A percentile compares a stretch with the other conserved stretches of the same genome.
phyloP scores from a whole-genome alignment of 2,797 vertebrate genomes.

The Zenarchopterus dispar region DNA sequence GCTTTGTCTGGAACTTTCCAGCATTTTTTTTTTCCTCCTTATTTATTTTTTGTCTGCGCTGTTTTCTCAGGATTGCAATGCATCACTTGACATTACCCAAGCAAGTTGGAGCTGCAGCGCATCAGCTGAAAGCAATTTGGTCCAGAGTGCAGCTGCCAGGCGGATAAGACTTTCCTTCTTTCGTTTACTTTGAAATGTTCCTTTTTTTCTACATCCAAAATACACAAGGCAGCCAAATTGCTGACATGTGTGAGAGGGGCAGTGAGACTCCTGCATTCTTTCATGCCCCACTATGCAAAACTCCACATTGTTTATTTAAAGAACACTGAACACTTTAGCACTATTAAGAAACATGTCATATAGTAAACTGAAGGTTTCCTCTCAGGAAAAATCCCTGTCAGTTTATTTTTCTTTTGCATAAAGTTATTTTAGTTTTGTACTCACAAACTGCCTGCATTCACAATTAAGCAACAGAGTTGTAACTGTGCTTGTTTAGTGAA shows the following conservation, averaged over 20 bases:
- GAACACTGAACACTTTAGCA: slow-evolving; percentile 93
- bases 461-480: slow-evolving; percentile 71
- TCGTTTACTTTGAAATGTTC: slow-evolving; percentile 97
- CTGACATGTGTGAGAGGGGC: slow-evolving; percentile 94
- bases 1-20: slow-evolving; percentile 78
- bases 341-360: slow-evolving; percentile 94
- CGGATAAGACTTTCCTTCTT: slow-evolving; percentile 93
- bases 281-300: slow-evolving; percentile 92
- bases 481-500: slow-evolving; percentile 53
- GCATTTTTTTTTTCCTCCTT: slow-evolving; percentile 78
- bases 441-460: slow-evolving; percentile 81
- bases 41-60: slow-evolving; percentile 87
- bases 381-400: slow-evolving; percentile 85
- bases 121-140: slow-evolving; percentile 98
- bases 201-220: slow-evolving; percentile 91
- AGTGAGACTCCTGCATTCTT: slow-evolving; percentile 91
- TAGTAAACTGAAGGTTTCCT: slow-evolving; percentile 94
- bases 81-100: slow-evolving; percentile 91
- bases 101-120: slow-evolving; percentile 89
- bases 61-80: slow-evolving; percentile 87
- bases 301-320: slow-evolving; percentile 95
- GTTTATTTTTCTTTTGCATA: slow-evolving; percentile 87
- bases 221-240: slow-evolving; percentile 97
- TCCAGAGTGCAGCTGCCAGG: slow-evolving; percentile 90
- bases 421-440: slow-evolving; percentile 85